These are phyloP conservation scores for Heteromurus nitidus DNA, from an alignment of 2,888 invertebrate species.

Conservation along the genomic window DNA sequence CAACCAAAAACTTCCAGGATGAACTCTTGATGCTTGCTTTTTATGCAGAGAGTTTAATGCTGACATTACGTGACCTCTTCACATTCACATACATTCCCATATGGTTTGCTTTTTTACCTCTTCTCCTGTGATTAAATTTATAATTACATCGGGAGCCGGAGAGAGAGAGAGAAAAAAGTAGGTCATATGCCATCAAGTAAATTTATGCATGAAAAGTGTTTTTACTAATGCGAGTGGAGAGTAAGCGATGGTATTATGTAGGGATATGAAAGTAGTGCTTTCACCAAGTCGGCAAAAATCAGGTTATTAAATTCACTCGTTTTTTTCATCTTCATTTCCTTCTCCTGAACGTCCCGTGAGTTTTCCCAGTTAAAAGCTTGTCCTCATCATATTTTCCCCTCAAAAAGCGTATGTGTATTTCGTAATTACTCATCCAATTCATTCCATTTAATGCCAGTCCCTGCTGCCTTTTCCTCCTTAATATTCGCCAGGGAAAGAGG, in stretches of 20 bases:
- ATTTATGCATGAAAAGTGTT: no score
- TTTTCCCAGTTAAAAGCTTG: no score
- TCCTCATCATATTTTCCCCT: no score
- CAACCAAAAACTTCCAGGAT: no score
- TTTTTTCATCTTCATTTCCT: slow-evolving; percentile 18
- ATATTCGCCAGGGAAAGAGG: neutral
- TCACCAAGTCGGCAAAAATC: slow-evolving; percentile 29
- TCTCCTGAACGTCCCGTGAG: neutral
- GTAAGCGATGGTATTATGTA: neutral
- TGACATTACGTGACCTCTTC: slow-evolving; percentile 49
- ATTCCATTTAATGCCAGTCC: slow-evolving; percentile 21
- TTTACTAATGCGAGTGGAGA: neutral
- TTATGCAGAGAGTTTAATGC: no score
- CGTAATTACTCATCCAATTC: slow-evolving; percentile 48
- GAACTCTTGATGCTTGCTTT: no score
- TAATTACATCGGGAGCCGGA: slow-evolving; percentile 1
- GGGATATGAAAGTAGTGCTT: slow-evolving; percentile 1
- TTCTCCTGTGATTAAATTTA: slow-evolving; percentile 39
- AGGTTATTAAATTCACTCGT: slow-evolving; percentile 19
- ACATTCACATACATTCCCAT: slow-evolving; percentile 43
- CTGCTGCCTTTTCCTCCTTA: slow-evolving; percentile 23
- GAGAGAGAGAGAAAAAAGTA: neutral
- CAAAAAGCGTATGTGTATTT: slow-evolving; percentile 22
- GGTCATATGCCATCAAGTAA: neutral
- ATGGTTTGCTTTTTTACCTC: slow-evolving; percentile 17